Evolutionary conservation across 1,140 invertebrate genomes (phyloP), one percentile per base, ranked within the genome.

Genomic region (Solen grandis): DNA sequence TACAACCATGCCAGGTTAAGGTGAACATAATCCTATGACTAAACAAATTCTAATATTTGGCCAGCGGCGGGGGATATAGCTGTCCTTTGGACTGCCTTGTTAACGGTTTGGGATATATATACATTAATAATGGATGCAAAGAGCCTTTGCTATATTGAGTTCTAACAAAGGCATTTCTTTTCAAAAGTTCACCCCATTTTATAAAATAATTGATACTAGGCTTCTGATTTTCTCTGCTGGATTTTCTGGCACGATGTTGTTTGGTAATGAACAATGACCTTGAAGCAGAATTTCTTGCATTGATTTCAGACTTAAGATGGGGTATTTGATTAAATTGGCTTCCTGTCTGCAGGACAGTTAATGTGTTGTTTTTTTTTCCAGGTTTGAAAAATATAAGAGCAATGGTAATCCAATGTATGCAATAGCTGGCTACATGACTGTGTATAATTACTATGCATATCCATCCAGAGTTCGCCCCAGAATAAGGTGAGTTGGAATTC

Each of bases 381-480:
- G 97, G 83, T 98, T 95, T 93, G 97, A 98, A 92, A 97, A 96
- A 88, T 96, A 95, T 87, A 93, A 93, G 79, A 92, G 93, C 55
- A 93, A 95, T 87, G 95, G 96, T 16, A 87, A 92, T 5, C 84
- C 88, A 16, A 86, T 85, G 74, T 97, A 97, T 88, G 95, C 95
- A 38, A 95, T 96, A 72, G 95, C 95, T 81, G 98, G 97, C 14
- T 99, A 97, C 92, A 94, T 95, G 38, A 97, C 97, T 0, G 95
- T 98, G 27, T 99, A 99, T 93, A 95, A 96, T 84, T 99, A 98
- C 92, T 99, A 98, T 91, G 96, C 96, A 0, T 99, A 99, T 93
- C 98, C 98, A 0, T 93, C 94, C 55, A 95, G 96, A 88, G 95
- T 95, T 55, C 93, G 98, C 41, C 97, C 97, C 10, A 94, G 98